Evolutionary conservation across 1,140 invertebrate species (phyloP).

Genomic region (Pseudachorutes palmiensis): DNA sequence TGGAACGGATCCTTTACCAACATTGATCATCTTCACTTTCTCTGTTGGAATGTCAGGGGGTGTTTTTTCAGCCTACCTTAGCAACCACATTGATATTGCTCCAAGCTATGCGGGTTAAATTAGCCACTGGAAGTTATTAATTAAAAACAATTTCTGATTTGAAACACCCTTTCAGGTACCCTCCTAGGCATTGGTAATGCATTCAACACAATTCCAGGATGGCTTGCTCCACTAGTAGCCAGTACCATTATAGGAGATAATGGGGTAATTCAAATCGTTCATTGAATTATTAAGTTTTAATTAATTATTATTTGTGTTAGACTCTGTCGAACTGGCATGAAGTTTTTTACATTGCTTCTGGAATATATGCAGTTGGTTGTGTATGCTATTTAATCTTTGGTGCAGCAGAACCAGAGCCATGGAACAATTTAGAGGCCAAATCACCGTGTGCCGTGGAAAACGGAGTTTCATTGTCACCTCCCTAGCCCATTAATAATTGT

Average conservation of each 20-base stretch:
- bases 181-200: constrained; percentile 50
- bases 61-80: constrained; percentile 73
- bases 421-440: constrained; percentile 41
- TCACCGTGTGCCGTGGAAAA: too few species aligned
- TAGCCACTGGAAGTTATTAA: not conserved
- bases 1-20: constrained; percentile 44
- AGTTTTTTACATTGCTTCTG: constrained; percentile 47
- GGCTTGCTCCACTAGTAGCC: not conserved
- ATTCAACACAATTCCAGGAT: constrained; percentile 41
- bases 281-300: too few species aligned
- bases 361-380: constrained; percentile 43
- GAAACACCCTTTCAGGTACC: constrained; percentile 43
- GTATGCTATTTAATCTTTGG: constrained; percentile 42
- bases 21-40: constrained; percentile 53
- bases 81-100: constrained; percentile 50
- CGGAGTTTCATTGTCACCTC: too few species aligned
- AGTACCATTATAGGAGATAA: not conserved
- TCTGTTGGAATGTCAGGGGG: constrained; percentile 64
- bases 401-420: constrained; percentile 31
- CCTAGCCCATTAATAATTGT: too few species aligned
- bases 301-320: constrained; percentile 39
- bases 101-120: constrained; percentile 47
- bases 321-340: constrained; percentile 44
- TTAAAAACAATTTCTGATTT: too few species aligned
- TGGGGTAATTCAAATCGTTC: constrained; percentile 40